Percentiles rank a stretch among this genome's conserved stretches.
These are phyloP conservation scores for Umimayanthus kanabou DNA, from an alignment of 92 coral and sea anemone species.

Conservation along the genomic window DNA sequence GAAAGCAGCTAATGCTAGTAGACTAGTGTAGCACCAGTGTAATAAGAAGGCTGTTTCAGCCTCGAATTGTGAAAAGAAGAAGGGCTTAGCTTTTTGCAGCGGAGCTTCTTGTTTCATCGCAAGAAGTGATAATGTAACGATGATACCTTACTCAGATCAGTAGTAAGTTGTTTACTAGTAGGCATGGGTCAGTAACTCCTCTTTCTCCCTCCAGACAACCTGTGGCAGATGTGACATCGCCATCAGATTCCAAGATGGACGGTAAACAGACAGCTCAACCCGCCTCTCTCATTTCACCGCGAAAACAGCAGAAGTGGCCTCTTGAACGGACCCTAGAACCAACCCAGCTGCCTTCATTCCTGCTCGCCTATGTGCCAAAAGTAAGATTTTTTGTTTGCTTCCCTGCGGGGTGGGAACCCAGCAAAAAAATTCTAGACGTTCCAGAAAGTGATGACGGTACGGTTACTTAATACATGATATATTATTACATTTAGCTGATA, in stretches of 20 bases:
- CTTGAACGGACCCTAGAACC: conserved; percentile 70
- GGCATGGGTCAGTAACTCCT: not conserved
- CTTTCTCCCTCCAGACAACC: conserved; percentile 8
- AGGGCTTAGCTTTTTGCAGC: no score
- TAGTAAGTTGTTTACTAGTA: not conserved
- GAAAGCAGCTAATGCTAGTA: no score
- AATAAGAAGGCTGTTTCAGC: no score
- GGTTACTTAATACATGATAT: no score
- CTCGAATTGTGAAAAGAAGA: no score
- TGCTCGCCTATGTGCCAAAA: conserved; percentile 85
- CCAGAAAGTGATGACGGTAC: no score
- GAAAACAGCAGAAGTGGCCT: conserved; percentile 34
- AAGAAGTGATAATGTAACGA: not conserved
- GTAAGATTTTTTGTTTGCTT: conserved; percentile 38
- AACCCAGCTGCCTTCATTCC: conserved; percentile 75
- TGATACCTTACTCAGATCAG: not conserved
- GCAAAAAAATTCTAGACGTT: no score
- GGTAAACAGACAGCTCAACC: not conserved
- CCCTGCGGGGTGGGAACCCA: no score
- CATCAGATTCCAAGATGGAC: conserved; percentile 36
- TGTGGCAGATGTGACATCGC: not conserved
- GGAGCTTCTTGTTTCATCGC: not conserved
- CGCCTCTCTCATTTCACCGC: not conserved
- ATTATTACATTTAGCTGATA: no score
- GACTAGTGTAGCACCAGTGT: no score